These are phyloP conservation scores for Drosophila sproati DNA, from an alignment of 1,140 invertebrate genomes.

Conservation along the genomic window DNA sequence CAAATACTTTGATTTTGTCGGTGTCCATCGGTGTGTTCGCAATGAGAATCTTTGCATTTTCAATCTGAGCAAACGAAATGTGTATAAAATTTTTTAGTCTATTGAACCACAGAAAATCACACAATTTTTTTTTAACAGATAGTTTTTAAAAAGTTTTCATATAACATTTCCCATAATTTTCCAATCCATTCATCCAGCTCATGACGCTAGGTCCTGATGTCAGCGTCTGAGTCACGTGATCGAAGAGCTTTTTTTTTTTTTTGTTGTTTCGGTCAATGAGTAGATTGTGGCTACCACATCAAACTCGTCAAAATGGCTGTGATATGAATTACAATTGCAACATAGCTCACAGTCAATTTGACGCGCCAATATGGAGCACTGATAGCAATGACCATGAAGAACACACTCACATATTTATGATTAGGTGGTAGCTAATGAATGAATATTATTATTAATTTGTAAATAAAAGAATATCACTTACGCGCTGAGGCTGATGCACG, in stretches of 20 bases:
- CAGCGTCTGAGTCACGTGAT: slow-evolving; percentile 10
- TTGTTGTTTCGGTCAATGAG: neutral
- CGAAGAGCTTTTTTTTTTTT: neutral
- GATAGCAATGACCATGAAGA: neutral
- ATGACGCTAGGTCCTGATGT: neutral
- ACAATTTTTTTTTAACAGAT: no score
- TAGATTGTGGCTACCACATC: slow-evolving; percentile 48
- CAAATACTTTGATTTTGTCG: slow-evolving; percentile 99
- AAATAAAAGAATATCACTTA: slow-evolving; percentile 41
- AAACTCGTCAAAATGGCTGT: slow-evolving; percentile 85
- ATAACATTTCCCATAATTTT: no score
- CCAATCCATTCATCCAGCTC: neutral
- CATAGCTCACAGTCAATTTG: slow-evolving; percentile 83
- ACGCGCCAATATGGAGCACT: slow-evolving; percentile 64
- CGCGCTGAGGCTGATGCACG: slow-evolving; percentile 92
- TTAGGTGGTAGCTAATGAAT: neutral
- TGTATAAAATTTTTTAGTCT: neutral
- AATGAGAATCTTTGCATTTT: slow-evolving; percentile 98
- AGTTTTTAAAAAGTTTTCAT: neutral
- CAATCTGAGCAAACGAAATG: slow-evolving; percentile 86
- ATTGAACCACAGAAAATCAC: no score
- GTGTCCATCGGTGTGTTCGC: slow-evolving; percentile 99
- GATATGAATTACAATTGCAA: slow-evolving; percentile 69
- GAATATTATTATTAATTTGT: neutral
- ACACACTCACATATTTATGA: neutral